Evolutionary conservation across 2,797 vertebrate species (phyloP).

Genomic region (Lacerta bilineata): DNA sequence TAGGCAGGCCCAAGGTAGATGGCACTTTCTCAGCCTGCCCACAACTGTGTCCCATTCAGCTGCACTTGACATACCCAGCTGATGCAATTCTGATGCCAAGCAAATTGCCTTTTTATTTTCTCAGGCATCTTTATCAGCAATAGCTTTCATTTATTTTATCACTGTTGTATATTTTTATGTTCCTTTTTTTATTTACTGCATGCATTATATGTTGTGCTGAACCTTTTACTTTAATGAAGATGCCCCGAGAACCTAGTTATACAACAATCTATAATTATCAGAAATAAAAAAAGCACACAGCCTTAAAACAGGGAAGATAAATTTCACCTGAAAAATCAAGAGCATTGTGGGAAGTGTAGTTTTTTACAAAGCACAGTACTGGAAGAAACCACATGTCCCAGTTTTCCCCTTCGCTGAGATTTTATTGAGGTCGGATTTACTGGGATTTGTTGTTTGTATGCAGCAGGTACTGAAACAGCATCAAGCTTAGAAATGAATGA

Average conservation of each 20-base stretch:
- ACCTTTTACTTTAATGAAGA: neutral
- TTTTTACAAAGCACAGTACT: neutral
- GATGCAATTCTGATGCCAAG: neutral
- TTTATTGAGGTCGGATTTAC: neutral
- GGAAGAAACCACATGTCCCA: neutral
- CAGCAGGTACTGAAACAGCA: neutral
- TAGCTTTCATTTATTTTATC: slow-evolving; percentile 5
- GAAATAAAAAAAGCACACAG: neutral
- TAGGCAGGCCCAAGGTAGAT: too few relatives aligned
- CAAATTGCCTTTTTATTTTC: neutral
- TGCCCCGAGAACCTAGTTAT: neutral
- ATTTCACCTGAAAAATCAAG: neutral
- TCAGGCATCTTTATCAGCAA: neutral
- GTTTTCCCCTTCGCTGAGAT: neutral
- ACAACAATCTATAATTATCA: neutral
- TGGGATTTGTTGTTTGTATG: neutral
- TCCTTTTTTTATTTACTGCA: neutral
- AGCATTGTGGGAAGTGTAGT: neutral
- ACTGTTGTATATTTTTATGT: neutral
- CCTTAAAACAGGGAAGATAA: neutral
- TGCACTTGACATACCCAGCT: too few relatives aligned
- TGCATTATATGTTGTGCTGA: neutral
- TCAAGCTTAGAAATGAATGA: neutral
- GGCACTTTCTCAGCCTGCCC: too few relatives aligned
- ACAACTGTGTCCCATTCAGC: too few relatives aligned